These are phyloP conservation scores for Zele albiditarsus DNA, from an alignment of 2,888 invertebrate genomes.

Conservation along the genomic window DNA sequence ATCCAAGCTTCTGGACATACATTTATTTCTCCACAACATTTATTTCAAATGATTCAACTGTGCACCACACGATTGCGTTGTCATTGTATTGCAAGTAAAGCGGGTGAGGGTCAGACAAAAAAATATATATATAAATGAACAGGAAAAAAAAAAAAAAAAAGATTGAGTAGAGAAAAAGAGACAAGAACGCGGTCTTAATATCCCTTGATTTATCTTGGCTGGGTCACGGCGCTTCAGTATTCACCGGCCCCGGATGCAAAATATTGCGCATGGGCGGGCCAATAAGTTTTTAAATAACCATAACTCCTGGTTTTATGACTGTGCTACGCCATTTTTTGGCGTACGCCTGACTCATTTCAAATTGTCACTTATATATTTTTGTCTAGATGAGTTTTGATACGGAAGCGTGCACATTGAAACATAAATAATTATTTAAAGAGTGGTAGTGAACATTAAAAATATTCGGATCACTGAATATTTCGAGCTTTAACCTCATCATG, in stretches of 20 bases:
- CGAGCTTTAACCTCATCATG: too few relatives aligned
- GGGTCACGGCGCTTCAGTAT: constrained; percentile 67
- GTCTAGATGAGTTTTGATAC: background rate
- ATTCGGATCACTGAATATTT: too few relatives aligned
- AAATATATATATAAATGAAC: background rate
- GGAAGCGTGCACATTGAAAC: background rate
- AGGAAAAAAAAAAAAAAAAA: background rate
- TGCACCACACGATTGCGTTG: background rate
- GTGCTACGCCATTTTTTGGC: constrained; percentile 54
- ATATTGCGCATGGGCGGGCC: constrained; percentile 69
- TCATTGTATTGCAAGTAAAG: background rate
- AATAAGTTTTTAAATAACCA: constrained; percentile 72
- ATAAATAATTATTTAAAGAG: background rate
- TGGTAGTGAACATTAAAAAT: too few relatives aligned
- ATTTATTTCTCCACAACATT: background rate
- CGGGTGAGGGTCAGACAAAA: constrained; percentile 20
- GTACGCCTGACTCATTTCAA: constrained; percentile 22
- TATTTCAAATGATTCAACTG: background rate
- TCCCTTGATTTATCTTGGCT: constrained; percentile 70
- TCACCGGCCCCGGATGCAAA: constrained; percentile 53
- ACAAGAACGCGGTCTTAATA: constrained; percentile 65
- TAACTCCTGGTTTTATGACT: constrained; percentile 70
- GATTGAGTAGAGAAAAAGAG: constrained; percentile 10
- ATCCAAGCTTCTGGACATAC: background rate
- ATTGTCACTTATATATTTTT: background rate